A percentile compares a stretch with the other conserved stretches of the same genome.
phyloP scores from a whole-genome alignment of 2,797 vertebrate genomes.

The Platalea minor region DNA sequence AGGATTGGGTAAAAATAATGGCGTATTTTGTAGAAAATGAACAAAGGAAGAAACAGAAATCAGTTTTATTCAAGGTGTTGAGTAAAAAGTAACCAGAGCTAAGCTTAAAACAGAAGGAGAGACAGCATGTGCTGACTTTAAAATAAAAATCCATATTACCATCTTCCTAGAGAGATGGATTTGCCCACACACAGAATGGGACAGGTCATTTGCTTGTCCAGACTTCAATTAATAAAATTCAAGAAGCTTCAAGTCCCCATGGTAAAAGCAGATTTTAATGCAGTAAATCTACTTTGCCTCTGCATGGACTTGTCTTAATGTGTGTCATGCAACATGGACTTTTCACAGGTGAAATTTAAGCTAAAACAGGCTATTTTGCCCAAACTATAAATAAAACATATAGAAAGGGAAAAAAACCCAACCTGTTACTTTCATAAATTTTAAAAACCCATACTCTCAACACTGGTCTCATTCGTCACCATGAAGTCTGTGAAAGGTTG shows the following conservation, averaged over 20 bases:
- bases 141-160: not conserved
- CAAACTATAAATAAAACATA: not conserved
- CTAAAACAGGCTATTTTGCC: not conserved
- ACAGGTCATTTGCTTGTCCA: not conserved
- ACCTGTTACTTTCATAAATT: not conserved
- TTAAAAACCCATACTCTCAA: not conserved
- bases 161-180: not conserved
- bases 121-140: rapidly evolving
- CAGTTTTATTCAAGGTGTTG: not conserved
- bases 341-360: not conserved
- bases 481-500: not conserved
- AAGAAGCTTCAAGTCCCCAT: not conserved
- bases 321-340: not conserved
- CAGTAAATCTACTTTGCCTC: not conserved
- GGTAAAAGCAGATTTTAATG: not conserved
- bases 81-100: not conserved
- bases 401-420: not conserved
- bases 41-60: not conserved
- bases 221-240: not conserved
- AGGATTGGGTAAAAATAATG: not conserved
- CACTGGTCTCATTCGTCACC: not conserved
- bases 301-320: not conserved
- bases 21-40: not conserved
- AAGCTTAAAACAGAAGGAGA: not conserved
- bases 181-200: not conserved